A percentile compares a stretch with the other conserved stretches of the same genome.
phyloP scores from a whole-genome alignment of 2,888 invertebrate genomes.

The Papilio elwesi region DNA sequence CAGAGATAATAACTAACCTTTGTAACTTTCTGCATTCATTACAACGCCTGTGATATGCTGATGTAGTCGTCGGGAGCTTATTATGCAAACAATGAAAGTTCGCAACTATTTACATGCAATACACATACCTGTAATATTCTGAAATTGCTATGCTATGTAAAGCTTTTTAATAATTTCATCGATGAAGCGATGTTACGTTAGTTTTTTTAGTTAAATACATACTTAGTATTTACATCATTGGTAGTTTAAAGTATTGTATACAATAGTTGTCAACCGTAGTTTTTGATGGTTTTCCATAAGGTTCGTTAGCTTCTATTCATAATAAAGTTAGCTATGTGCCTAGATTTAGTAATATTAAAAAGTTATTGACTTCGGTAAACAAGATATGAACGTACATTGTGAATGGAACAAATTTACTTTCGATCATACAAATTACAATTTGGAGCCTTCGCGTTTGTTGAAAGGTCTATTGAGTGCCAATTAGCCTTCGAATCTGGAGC shows the following conservation, averaged over 20 bases:
- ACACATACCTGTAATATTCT: neutral
- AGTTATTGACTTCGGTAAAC: neutral
- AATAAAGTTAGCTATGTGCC: too few relatives aligned
- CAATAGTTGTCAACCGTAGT: too few relatives aligned
- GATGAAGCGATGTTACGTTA: neutral
- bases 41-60: slow-evolving; percentile 15
- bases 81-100: slow-evolving; percentile 30
- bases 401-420: neutral
- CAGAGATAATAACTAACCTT: slow-evolving; percentile 12
- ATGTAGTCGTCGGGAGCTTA: slow-evolving; percentile 12
- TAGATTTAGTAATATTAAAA: neutral
- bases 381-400: neutral
- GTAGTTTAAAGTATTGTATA: too few relatives aligned
- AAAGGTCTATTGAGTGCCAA: slow-evolving; percentile 9
- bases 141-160: neutral
- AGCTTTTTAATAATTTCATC: slow-evolving; percentile 1
- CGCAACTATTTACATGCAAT: slow-evolving; percentile 15
- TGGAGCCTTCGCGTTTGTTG: slow-evolving; percentile 3
- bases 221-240: too few relatives aligned
- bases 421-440: slow-evolving; percentile 2
- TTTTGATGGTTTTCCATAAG: too few relatives aligned
- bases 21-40: slow-evolving; percentile 22
- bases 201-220: too few relatives aligned
- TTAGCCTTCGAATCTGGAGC: slow-evolving; percentile 1
- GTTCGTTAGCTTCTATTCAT: too few relatives aligned